Base-by-base conservation (phyloP, 2,888 invertebrate genomes). In the Mythimna pallens region DNA sequence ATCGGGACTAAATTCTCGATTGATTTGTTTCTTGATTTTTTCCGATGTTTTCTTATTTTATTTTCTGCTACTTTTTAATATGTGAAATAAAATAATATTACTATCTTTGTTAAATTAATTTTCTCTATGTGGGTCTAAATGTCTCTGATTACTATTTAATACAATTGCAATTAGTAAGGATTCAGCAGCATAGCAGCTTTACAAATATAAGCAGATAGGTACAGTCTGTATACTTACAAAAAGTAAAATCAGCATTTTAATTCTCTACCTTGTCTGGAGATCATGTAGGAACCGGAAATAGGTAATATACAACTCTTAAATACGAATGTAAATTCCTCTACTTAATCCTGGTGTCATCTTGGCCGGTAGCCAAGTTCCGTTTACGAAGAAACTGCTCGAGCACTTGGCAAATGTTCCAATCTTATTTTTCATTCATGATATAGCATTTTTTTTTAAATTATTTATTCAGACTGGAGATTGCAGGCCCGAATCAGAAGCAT, bases 351-450 rank as follows among this genome's bases (percentile, higher is more conserved):
- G 57, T 73, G 78, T 50, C 54, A 65, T 62, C 58, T 78, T 81
- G 80, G 80, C 70, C 10, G 6, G 47, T n/a, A 47, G 70, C 80
- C 80, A 81, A 78, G 82, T 68, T 81, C 70, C 68, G 82, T 55
- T 70, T 65, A 34, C 63, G n/a, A 61, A 65, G 61, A 65, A 65
- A 61, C 34, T n/a, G 61, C 6, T 65, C 40, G 57, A 54, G 64
- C 40, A 57, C 54, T 70, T 74, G 70, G 68, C 68, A 78, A 70
- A 65, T 50, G 40, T 52, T 67, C 58, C 30, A 52, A 30, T 68
- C 3, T 70, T 54, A 54, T 34, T 65, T 61, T 47, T 40, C 22
- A 50, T 36, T 9, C 20, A 17, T 79, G 66, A 70, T 64, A 43
- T 40, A 30, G 66, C 69, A 68, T 52, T 54, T 72, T 34, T 68